A percentile compares a stretch with the other conserved stretches of the same genome.
Evolutionary conservation across 2,113 vertebrate genomes (phyloP).

Genomic region (Choloepus hoffmanni): DNA sequence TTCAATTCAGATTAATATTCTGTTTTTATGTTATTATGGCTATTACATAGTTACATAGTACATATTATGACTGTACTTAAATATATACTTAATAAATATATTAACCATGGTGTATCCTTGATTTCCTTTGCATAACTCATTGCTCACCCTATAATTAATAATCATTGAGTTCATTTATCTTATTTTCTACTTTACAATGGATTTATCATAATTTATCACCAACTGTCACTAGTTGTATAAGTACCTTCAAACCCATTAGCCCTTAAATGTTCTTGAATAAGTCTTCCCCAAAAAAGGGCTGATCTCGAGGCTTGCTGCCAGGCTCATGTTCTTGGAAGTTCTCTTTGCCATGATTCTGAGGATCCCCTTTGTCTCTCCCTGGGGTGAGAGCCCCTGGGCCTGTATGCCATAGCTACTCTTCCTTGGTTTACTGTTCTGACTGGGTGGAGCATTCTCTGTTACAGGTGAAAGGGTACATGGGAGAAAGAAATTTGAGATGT

Average conservation of each 20-base stretch:
- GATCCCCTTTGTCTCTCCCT: not conserved
- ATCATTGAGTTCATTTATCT: not conserved
- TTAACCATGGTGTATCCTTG: not conserved
- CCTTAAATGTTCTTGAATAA: not conserved
- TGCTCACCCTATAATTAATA: not conserved
- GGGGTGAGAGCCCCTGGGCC: not conserved
- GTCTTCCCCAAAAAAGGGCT: not conserved
- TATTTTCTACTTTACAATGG: not conserved
- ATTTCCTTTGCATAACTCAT: not conserved
- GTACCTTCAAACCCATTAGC: not conserved
- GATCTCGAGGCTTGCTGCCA: not conserved
- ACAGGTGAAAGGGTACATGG: not conserved
- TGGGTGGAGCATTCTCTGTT: not conserved
- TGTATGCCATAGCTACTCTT: rapidly evolving
- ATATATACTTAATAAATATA: not conserved
- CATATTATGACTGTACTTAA: not conserved
- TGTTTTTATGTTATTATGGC: not conserved
- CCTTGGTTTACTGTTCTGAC: not conserved
- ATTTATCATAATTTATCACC: not conserved
- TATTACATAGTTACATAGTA: not conserved
- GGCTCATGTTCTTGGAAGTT: not conserved
- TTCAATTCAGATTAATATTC: not conserved
- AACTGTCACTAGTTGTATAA: not conserved
- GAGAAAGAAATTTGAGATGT: not conserved
- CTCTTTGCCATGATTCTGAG: not conserved